Evolutionary conservation across 2,113 vertebrate species (phyloP), one percentile per base, ranked within the genome.

Genomic region (Parus major): DNA sequence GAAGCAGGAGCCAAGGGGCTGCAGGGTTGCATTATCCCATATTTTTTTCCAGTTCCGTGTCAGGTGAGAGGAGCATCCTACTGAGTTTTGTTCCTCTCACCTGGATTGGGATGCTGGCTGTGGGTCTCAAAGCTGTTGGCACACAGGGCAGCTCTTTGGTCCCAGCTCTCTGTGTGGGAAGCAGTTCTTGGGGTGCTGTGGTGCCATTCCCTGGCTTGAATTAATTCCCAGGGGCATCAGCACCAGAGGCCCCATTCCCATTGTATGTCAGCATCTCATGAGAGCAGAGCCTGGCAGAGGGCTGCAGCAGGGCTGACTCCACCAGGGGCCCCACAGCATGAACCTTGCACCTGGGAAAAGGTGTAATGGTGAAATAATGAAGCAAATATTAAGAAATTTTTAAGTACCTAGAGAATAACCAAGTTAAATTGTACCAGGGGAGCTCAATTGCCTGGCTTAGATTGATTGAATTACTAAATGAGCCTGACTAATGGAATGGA

Each of bases 391-490:
- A 91, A 96, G 92, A 92, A 97, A 86, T 96, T 88, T 66, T 36
- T 60, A 93, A 92, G 93, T 88, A 92, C 53, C 93, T 56, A 69
- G 90, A 95, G 88, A 96, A 95, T 94, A 96, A 97, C 95, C 4
- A 8, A 95, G 95, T 92, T 93, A 96, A 97, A 97, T 97, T 88
- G 89, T 93, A 93, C 82, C 83, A 88, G 63, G 90, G 92, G 94
- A 96, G 95, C 92, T 97, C 95, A 94, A 96, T 97, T 95, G 97
- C 79, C 90, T 86, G 79, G 69, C 93, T 90, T 82, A 88, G 92
- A 97, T 96, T 97, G 96, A 97, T 97, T 97, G 95, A 96, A 97
- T 97, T 97, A 96, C 95, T 96, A 97, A 97, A 97, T 93, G 95
- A 97, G 96, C 96, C 93, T 81, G 84, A 97, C 94, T 97, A 95